Evolutionary conservation across 2,888 invertebrate species (phyloP).

Genomic region (Coleophora flavipennella): DNA sequence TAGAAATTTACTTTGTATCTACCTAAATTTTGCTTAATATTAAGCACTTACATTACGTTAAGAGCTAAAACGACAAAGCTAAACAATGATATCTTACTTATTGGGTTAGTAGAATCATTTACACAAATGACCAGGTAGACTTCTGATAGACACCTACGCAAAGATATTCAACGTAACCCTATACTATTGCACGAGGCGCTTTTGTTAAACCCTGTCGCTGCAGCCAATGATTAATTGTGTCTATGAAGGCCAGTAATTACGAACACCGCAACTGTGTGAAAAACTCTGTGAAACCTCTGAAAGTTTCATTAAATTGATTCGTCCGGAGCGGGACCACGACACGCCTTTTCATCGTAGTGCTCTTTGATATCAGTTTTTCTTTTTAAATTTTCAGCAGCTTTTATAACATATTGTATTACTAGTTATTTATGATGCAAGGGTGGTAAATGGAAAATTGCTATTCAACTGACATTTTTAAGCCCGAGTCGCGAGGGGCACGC

Average conservation of each 20-base stretch:
- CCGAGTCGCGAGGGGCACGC: too few relatives aligned
- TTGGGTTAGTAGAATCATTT: slow-evolving; percentile 2
- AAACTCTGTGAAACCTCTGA: slow-evolving; percentile 36
- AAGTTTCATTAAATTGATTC: slow-evolving; percentile 41
- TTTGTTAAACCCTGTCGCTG: slow-evolving; percentile 45
- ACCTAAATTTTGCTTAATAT: too few relatives aligned
- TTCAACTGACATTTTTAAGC: too few relatives aligned
- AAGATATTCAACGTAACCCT: slow-evolving; percentile 21
- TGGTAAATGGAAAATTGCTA: too few relatives aligned
- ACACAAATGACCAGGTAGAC: slow-evolving; percentile 1
- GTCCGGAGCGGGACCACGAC: slow-evolving; percentile 17
- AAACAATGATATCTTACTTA: neutral
- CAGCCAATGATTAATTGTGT: slow-evolving; percentile 61
- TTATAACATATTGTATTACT: too few relatives aligned
- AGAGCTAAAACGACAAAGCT: neutral
- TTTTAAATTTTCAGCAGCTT: too few relatives aligned
- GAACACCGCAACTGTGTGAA: slow-evolving; percentile 37
- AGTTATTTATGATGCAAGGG: too few relatives aligned
- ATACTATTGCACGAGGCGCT: slow-evolving; percentile 22
- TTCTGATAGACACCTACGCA: neutral
- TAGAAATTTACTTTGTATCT: too few relatives aligned
- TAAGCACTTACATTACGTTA: too few relatives aligned
- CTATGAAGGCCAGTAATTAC: slow-evolving; percentile 55
- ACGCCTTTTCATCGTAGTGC: slow-evolving; percentile 23
- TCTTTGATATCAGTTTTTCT: too few relatives aligned